Evolutionary conservation across 2,797 vertebrate species (phyloP), one percentile per base, ranked within the genome.

Genomic region (Chloroceryle amazona): DNA sequence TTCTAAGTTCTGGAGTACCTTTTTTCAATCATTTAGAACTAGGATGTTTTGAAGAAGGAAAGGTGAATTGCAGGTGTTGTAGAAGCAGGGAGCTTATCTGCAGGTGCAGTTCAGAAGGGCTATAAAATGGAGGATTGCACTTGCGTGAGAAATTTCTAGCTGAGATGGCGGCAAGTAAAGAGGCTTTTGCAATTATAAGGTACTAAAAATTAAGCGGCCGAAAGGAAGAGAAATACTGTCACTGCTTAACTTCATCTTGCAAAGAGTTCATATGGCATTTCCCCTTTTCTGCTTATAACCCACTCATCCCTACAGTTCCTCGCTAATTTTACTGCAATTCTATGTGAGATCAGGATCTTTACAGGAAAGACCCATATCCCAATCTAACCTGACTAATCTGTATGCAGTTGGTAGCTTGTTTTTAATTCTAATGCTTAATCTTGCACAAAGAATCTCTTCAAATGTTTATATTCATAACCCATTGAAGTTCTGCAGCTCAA

Each of bases 241-340:
- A 29, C 37, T 65, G 62, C 25, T 68, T 67, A 54, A 58, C 18
- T 73, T 19, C 28, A 14, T 60, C 39, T 79, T 89, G 11, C 15
- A 9, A 4, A 65, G 44, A 54, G 18, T 60, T 75, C 9, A 10
- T 52, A 39, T 0, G 0, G 26, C 5, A 0, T 61, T 65, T n/a
- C 73, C 13, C 25, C 19, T 63, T 52, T 71, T 47, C 52, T 62
- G 29, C 12, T 42, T 51, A 31, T 37, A 52, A 67, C 20, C 6
- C 4, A 7, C n/a, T 44, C 31, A 73, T 33, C 39, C 9, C 14
- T 13, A 6, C n/a, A 57, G 57, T 71, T 17, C 26, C 15, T 75
- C 35, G 8, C 35, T 46, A 15, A 6, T 87, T 80, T 74, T 57
- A 18, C 31, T 87, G 20, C 33, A 52, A 3, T 52, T 71, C 29